Evolutionary conservation across 2,113 vertebrate genomes (phyloP).

Genomic region (Archilochus colubris): DNA sequence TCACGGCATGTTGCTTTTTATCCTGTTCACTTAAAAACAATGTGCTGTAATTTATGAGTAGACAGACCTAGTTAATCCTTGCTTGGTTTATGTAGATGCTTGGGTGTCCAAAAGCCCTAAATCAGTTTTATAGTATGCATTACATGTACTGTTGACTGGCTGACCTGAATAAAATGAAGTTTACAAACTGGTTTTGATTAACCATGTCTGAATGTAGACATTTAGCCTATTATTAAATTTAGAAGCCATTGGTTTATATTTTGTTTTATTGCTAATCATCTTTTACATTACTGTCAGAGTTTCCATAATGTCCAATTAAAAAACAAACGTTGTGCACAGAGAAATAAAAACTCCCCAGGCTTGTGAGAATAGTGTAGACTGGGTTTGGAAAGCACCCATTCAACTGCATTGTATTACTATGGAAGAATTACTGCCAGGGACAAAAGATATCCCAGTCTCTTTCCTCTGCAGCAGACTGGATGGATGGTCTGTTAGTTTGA

Average conservation of each 20-base stretch:
- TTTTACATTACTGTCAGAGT: slow-evolving; percentile 54
- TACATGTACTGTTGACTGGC: slow-evolving; percentile 67
- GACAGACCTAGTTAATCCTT: slow-evolving; percentile 65
- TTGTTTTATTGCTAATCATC: slow-evolving; percentile 61
- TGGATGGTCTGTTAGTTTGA: slow-evolving; percentile 23
- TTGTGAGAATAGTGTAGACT: neutral
- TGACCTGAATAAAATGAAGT: slow-evolving; percentile 71
- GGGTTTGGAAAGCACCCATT: slow-evolving; percentile 24
- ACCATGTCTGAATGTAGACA: slow-evolving; percentile 42
- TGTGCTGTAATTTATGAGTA: slow-evolving; percentile 64
- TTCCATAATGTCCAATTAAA: slow-evolving; percentile 56
- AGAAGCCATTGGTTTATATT: slow-evolving; percentile 57
- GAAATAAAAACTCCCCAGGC: slow-evolving; percentile 20
- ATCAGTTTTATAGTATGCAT: slow-evolving; percentile 70
- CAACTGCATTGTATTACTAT: neutral
- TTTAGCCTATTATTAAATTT: slow-evolving; percentile 68
- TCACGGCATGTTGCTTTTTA: slow-evolving; percentile 63
- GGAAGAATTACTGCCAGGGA: slow-evolving; percentile 16
- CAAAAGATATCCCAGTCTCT: neutral
- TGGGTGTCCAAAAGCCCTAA: slow-evolving; percentile 63
- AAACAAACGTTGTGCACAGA: slow-evolving; percentile 27
- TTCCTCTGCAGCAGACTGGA: neutral
- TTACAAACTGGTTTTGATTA: slow-evolving; percentile 70
- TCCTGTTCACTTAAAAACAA: slow-evolving; percentile 67
- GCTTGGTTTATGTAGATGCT: slow-evolving; percentile 63